Evolutionary conservation across 2,888 invertebrate genomes (phyloP).

Genomic region (Lasioglossum figueresi): DNA sequence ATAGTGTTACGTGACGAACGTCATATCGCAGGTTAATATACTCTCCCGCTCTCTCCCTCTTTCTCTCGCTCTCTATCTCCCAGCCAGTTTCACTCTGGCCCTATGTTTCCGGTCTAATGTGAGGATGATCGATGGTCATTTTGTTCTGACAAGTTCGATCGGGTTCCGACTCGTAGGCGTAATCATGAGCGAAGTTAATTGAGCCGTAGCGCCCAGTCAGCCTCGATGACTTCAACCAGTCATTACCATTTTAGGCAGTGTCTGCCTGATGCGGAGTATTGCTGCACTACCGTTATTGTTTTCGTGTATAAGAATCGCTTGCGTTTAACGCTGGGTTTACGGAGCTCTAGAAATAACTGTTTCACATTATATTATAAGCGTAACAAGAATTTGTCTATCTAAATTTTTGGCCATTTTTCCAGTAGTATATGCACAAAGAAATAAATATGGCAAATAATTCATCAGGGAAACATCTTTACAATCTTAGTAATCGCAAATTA

Average conservation of each 20-base stretch:
- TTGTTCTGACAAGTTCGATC: conserved; percentile 61
- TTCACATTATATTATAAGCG: no score
- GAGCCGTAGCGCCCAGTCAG: conserved; percentile 26
- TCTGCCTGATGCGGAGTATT: neutral
- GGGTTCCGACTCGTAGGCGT: conserved; percentile 46
- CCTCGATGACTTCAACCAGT: conserved; percentile 20
- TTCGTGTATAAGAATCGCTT: neutral
- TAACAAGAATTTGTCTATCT: no score
- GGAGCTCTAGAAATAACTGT: no score
- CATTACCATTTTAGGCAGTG: conserved; percentile 4
- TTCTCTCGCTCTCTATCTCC: conserved; percentile 13
- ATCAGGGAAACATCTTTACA: no score
- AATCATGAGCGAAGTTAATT: conserved; percentile 56
- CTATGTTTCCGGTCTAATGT: conserved; percentile 42
- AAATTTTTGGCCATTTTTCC: no score
- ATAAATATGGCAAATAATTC: no score
- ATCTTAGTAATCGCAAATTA: no score
- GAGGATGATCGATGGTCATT: conserved; percentile 61
- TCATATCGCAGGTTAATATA: conserved; percentile 54
- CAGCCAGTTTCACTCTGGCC: neutral
- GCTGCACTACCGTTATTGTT: neutral
- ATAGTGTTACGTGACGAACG: conserved; percentile 54
- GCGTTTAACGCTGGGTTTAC: no score
- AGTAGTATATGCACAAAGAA: no score
- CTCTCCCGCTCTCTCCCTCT: conserved; percentile 14